phyloP scores from a whole-genome alignment of 2,113 vertebrate species.

The Brachyhypopomus occidentalis region DNA sequence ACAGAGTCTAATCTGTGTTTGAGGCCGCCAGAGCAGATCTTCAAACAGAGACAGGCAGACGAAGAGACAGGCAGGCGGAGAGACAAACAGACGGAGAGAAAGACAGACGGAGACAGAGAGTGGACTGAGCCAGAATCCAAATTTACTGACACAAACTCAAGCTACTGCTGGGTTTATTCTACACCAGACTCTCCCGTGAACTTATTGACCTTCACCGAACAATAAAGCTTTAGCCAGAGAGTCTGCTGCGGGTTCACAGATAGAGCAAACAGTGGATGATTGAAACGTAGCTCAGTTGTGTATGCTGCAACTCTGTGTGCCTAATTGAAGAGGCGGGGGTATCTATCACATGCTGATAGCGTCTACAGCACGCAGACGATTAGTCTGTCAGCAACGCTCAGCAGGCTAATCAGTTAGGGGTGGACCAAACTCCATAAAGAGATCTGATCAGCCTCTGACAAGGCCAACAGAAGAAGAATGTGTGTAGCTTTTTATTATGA shows the following conservation, averaged over 20 bases:
- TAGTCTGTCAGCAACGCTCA: slow-evolving; percentile 63
- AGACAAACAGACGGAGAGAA: background rate
- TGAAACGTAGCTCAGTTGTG: slow-evolving; percentile 55
- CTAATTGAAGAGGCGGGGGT: slow-evolving; percentile 70
- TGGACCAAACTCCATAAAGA: slow-evolving; percentile 69
- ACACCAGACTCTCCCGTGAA: background rate
- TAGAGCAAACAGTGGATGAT: slow-evolving; percentile 33
- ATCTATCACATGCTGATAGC: slow-evolving; percentile 72
- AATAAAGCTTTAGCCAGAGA: background rate
- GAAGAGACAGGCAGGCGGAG: background rate
- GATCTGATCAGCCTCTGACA: slow-evolving; percentile 68
- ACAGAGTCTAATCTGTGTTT: slow-evolving; percentile 16
- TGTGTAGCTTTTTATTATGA: slow-evolving; percentile 65
- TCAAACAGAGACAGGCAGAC: slow-evolving; percentile 6
- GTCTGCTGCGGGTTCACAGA: slow-evolving; percentile 29
- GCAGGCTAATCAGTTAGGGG: slow-evolving; percentile 68
- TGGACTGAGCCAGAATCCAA: background rate
- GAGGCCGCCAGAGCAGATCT: background rate
- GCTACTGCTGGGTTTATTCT: background rate
- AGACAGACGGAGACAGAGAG: background rate
- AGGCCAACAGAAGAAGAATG: slow-evolving; percentile 70
- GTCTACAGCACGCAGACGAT: slow-evolving; percentile 69
- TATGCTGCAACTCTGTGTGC: slow-evolving; percentile 67
- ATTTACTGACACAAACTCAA: background rate
- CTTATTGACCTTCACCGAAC: slow-evolving; percentile 24